Evolutionary conservation across 1,140 invertebrate genomes (phyloP), one percentile per base, ranked within the genome.

Genomic region (Drosophila parabipectinata): DNA sequence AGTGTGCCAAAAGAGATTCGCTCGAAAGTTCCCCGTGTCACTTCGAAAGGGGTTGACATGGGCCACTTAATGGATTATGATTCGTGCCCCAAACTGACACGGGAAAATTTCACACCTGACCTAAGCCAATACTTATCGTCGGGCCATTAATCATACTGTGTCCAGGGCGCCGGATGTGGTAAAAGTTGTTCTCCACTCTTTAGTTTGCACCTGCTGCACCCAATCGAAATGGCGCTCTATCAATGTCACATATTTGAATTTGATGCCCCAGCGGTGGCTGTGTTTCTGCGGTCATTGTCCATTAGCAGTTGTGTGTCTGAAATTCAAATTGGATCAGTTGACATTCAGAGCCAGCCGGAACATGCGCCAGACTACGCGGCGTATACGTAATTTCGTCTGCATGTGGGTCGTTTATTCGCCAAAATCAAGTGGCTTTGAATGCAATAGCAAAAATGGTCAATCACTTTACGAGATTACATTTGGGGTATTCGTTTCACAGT

Each of bases 61-160:
- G 77, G 45, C 48, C 73, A 55, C 79, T 87, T 87, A 87, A 85
- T 78, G 82, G 68, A 78, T 72, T 85, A 81, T 60, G 61, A 64
- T 45, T 59, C 69, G 52, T 56, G 48, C 7, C 44, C 10, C 51
- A 53, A 58, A 37, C 21, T 14, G 51, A 58, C 58, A 57, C 56
- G 61, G 39, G 48, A 48, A 61, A 73, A 77, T 75, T 68, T 58
- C 71, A 68, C 62, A 61, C 58, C 61, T 82, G 83, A 87, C 67
- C 68, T 62, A 64, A 41, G 50, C 51, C 50, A 67, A 30, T 55
- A 56, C 55, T 52, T 44, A 48, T 12, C 14, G 58, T 14, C 18
- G 14, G n/a, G 28, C 41, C 30, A 79, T 82, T 67, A 71, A 83
- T 83, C 75, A 83, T 79, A 66, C 26, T 67, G 63, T 73, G 77